Base-by-base conservation (phyloP, 2,113 vertebrate genomes). In the Cebidichthys violaceus region DNA sequence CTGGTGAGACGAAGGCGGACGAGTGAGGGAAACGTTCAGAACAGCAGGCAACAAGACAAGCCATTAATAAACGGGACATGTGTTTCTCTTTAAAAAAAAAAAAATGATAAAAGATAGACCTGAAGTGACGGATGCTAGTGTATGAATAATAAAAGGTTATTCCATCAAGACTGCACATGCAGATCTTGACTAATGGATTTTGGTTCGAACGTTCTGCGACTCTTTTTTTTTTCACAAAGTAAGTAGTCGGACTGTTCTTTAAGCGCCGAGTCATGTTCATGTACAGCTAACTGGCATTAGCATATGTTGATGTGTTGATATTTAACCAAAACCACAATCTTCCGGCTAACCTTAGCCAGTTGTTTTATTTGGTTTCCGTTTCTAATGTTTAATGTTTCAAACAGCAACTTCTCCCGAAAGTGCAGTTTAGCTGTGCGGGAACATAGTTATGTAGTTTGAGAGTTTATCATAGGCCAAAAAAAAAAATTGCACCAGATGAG, bases 141-240 rank as follows among this genome's bases (percentile, higher is more conserved):
- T 67, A 47, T 67, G 67, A 84, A 57, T 75, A 17, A 82, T 71
- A 43, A 72, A 75, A n/a, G 24, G 24, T 29, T 50, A 60, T 52
- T 67, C 13, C 43, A 39, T 60, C 68, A 72, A 4, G 45, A 50
- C 52, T 27, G 18, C 41, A 71, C 35, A 45, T 59, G 37, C 2
- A 27, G 29, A 59, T 41, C 6, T 57, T 50, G 7, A 59, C n/a
- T 29, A 37, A 59, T 35, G 22, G 29, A 20, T 37, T 37, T 17
- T 24, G 27, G 37, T 27, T 29, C 29, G 14, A 4, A 29, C 10
- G 52, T 22, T 59, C 37, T n/a, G n/a, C n/a, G n/a, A 33, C 33
- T 33, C 33, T 33, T 6, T 33, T 33, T 33, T 33, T 6, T 33
- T 33, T 33, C 33, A 33, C 4, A 33, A 6, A 33, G 33, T 33